Conservation (phyloP, 2,888 invertebrate species). For the Andrena trimmerana region DNA sequence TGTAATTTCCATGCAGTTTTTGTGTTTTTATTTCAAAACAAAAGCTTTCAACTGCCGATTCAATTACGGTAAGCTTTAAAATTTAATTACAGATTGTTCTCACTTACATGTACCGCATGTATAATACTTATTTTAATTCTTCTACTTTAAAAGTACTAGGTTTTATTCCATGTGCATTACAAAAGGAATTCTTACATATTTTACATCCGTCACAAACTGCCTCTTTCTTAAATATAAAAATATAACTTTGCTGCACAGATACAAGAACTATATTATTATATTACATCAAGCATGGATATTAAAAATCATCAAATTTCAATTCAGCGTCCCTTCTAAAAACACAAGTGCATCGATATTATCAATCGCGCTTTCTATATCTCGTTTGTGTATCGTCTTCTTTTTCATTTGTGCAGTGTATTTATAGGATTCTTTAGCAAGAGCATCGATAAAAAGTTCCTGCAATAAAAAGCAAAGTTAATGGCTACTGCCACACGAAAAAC, state of each 20-base stretch:
- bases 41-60: not conserved
- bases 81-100: not conserved
- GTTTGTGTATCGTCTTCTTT: constrained; percentile 93
- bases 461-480: constrained; percentile 71
- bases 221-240: constrained; percentile 2
- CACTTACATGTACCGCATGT: not conserved
- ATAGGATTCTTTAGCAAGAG: constrained; percentile 92
- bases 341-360: constrained; percentile 92
- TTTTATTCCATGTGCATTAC: not conserved
- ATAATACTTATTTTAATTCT: not conserved
- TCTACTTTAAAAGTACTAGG: not conserved
- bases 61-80: not conserved
- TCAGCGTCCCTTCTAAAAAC: constrained; percentile 93
- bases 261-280: constrained; percentile 16
- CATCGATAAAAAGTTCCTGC: constrained; percentile 94
- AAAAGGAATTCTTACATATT: not conserved
- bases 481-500: constrained; percentile 3
- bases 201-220: not conserved
- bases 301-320: constrained; percentile 38
- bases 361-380: constrained; percentile 93
- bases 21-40: constrained; percentile 7
- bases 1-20: constrained; percentile 25
- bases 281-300: not conserved
- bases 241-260: constrained; percentile 5
- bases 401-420: constrained; percentile 90